phyloP scores from a whole-genome alignment of 2,797 vertebrate genomes.

The Emys orbicularis region DNA sequence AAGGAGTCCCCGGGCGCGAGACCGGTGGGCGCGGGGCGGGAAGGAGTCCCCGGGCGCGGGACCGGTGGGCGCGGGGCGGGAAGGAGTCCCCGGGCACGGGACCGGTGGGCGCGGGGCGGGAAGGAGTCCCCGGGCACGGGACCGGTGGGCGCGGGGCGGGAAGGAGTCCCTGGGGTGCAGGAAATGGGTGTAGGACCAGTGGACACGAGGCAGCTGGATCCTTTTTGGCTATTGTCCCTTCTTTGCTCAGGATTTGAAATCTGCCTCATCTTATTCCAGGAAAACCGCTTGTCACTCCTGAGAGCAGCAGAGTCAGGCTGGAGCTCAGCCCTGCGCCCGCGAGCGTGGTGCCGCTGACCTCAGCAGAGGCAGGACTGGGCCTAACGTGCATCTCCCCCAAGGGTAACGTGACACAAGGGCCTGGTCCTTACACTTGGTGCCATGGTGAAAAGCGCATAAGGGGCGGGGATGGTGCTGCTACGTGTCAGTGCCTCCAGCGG shows the following conservation, averaged over 20 bases:
- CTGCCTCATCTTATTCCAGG: background rate
- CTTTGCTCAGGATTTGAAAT: background rate
- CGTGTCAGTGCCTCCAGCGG: background rate
- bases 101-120: too few relatives aligned
- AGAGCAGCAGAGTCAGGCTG: background rate
- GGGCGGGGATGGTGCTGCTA: background rate
- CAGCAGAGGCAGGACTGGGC: background rate
- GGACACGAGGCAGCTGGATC: background rate
- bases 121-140: fast-evolving
- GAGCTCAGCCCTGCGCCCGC: background rate
- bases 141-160: fast-evolving
- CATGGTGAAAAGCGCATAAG: fast-evolving
- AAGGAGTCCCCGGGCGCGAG: too few relatives aligned
- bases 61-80: too few relatives aligned
- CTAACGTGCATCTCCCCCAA: background rate
- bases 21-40: too few relatives aligned
- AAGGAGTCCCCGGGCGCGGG: too few relatives aligned
- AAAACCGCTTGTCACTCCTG: background rate
- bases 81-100: too few relatives aligned
- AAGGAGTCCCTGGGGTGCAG: too few relatives aligned
- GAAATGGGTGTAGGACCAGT: too few relatives aligned
- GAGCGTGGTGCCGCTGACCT: background rate
- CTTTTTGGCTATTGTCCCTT: background rate
- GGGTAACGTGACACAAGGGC: fast-evolving
- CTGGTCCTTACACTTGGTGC: fast-evolving